These are phyloP conservation scores for Cardiocondyla obscurior DNA, from an alignment of 1,140 invertebrate species.

Conservation along the genomic window DNA sequence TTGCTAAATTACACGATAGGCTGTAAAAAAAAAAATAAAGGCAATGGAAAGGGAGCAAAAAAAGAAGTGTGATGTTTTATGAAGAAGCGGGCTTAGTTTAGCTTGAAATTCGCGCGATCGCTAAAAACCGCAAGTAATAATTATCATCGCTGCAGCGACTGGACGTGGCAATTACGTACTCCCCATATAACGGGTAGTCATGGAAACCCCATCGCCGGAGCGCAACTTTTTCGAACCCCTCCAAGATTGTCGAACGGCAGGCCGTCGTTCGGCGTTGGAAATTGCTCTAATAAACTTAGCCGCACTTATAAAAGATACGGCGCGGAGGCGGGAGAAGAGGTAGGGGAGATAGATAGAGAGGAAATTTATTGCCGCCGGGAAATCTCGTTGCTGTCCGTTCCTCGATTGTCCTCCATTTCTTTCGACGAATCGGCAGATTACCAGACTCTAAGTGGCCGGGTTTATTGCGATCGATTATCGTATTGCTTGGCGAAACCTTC, in stretches of 20 bases:
- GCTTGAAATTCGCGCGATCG: constrained; percentile 47
- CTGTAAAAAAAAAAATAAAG: no score
- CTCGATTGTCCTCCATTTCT: constrained; percentile 45
- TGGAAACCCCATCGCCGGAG: constrained; percentile 60
- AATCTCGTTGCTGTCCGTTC: constrained; percentile 55
- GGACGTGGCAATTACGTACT: constrained; percentile 62
- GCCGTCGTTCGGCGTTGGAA: constrained; percentile 59
- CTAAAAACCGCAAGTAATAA: constrained; percentile 66
- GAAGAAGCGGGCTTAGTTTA: not conserved
- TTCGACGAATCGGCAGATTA: constrained; percentile 37
- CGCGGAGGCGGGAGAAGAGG: not conserved
- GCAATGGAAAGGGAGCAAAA: not conserved
- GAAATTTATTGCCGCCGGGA: constrained; percentile 57
- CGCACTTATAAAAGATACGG: constrained; percentile 53
- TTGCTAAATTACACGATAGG: not conserved
- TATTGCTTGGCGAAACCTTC: not conserved
- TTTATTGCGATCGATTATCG: constrained; percentile 52
- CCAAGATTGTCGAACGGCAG: constrained; percentile 32
- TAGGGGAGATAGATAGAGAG: constrained; percentile 21
- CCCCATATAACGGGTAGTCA: constrained; percentile 68
- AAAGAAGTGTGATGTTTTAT: not conserved
- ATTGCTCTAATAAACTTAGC: constrained; percentile 75
- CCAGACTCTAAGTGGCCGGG: constrained; percentile 43
- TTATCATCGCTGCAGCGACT: constrained; percentile 43
- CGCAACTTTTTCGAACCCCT: constrained; percentile 60